Conservation (phyloP, 2,888 invertebrate genomes). For the Lingula anatina region DNA sequence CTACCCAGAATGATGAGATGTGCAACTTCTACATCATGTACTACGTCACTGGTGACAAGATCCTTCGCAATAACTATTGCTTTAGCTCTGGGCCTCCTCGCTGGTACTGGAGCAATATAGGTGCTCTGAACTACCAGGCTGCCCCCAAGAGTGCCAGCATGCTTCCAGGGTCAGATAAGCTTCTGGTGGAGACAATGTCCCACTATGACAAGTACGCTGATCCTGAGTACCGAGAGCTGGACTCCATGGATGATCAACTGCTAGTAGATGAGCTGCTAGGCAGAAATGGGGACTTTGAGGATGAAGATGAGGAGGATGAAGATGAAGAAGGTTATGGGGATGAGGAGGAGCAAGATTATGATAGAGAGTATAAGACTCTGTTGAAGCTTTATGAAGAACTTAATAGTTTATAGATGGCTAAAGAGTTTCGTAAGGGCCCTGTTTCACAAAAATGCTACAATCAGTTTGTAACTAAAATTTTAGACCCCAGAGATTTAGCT, state of each 20-base stretch:
- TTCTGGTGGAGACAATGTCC: too few species aligned
- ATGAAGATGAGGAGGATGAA: not conserved
- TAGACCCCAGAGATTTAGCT: too few species aligned
- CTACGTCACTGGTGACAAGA: conserved; percentile 33
- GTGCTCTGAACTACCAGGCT: conserved; percentile 14
- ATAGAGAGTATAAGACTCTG: too few species aligned
- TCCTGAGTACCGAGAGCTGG: too few species aligned
- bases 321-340: conserved; percentile 3
- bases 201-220: too few species aligned
- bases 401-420: too few species aligned
- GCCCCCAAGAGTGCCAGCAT: conserved; percentile 26
- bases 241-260: not conserved
- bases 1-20: conserved; percentile 48
- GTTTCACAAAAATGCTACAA: too few species aligned
- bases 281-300: not conserved
- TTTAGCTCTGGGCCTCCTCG: conserved; percentile 70
- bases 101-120: conserved; percentile 67
- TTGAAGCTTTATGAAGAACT: too few species aligned
- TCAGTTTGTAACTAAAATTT: too few species aligned
- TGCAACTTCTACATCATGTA: conserved; percentile 52
- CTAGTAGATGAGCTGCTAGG: not conserved
- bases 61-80: conserved; percentile 27
- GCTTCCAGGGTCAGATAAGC: conserved; percentile 16
- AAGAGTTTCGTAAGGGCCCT: too few species aligned
- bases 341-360: conserved; percentile 1